Percentiles rank a stretch among this genome's conserved stretches.
Conservation (phyloP, 23 tunicate genomes). For the Corella eumyota region DNA sequence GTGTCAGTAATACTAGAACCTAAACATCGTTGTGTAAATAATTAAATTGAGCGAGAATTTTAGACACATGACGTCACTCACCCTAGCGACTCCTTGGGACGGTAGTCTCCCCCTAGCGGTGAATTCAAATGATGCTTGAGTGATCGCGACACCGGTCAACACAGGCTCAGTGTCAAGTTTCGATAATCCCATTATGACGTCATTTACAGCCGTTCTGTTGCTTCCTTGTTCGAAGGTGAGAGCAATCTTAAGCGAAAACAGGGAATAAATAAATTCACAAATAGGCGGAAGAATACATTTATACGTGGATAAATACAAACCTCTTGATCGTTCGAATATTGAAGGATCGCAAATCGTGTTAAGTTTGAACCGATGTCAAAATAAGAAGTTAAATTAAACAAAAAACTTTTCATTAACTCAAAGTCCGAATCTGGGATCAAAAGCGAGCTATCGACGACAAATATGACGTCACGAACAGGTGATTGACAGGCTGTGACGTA, state of each 20-base stretch:
- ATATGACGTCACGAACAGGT: slow-evolving; percentile 42
- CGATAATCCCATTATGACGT: neutral
- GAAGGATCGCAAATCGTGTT: slow-evolving; percentile 38
- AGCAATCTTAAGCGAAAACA: slow-evolving; percentile 4
- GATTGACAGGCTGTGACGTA: neutral
- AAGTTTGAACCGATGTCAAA: slow-evolving; percentile 14
- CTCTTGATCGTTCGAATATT: slow-evolving; percentile 9
- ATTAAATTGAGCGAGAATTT: too few relatives aligned
- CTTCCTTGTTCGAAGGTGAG: slow-evolving; percentile 8
- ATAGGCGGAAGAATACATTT: too few relatives aligned
- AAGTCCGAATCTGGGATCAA: slow-evolving; percentile 18
- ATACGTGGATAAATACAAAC: neutral
- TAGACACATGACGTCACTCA: slow-evolving; percentile 6
- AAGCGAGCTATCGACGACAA: slow-evolving; percentile 38
- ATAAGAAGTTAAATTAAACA: slow-evolving; percentile 9
- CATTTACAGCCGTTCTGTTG: slow-evolving; percentile 1
- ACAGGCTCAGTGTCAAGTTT: neutral
- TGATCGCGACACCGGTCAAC: slow-evolving; percentile 8
- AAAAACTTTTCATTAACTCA: slow-evolving; percentile 9
- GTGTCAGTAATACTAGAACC: slow-evolving; percentile 13
- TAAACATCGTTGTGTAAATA: neutral
- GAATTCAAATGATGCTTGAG: slow-evolving; percentile 9
- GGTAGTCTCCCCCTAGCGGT: slow-evolving; percentile 3
- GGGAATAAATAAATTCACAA: neutral
- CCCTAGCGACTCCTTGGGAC: slow-evolving; percentile 20